Evolutionary conservation across 1,140 invertebrate species (phyloP), one percentile per base, ranked within the genome.

Genomic region (Drosophila willistoni): DNA sequence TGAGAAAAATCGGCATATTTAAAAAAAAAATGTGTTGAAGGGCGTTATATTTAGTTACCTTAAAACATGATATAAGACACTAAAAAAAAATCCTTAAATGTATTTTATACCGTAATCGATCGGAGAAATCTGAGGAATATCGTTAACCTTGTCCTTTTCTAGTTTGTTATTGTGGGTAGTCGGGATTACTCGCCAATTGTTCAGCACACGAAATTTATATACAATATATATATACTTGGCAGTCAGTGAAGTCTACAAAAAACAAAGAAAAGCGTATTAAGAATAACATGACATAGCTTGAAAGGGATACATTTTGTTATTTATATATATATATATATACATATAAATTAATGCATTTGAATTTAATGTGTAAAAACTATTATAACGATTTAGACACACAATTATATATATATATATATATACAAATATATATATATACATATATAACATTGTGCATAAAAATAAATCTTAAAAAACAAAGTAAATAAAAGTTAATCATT

Each of bases 31-130:
- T 80, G 83, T 80, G 84, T 80, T 89, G 78, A 65, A 89, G 80
- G 70, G 63, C 47, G 56, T 90, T 89, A 33, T 89, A 79, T 81
- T 89, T 56, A 89, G 84, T 89, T 89, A 65, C 71, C 68, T 79
- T 89, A 36, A 67, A 73, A 90, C 80, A 89, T 89, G 84, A 89
- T 89, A 89, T 89, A 89, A 89, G 84, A 89, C 84, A 89, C 84
- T 73, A 79, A 87, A 84, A 72, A 51, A 64, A 79, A 79, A 77
- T 61, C 33, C 56, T 36, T 57, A 19, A 12, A 17, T 19, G 14
- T 12, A 19, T 39, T 10, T 36, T 59, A 29, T 57, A 10, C 55
- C 13, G 5, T 42, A 74, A 76, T 61, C 60, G 51, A 76, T 61
- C 60, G 51, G 36, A 59, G 33, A 33, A 51, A 68, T 39, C 29